A percentile compares a stretch with the other conserved stretches of the same genome.
phyloP scores from a whole-genome alignment of 2,113 vertebrate genomes.

The Galeopterus variegatus region DNA sequence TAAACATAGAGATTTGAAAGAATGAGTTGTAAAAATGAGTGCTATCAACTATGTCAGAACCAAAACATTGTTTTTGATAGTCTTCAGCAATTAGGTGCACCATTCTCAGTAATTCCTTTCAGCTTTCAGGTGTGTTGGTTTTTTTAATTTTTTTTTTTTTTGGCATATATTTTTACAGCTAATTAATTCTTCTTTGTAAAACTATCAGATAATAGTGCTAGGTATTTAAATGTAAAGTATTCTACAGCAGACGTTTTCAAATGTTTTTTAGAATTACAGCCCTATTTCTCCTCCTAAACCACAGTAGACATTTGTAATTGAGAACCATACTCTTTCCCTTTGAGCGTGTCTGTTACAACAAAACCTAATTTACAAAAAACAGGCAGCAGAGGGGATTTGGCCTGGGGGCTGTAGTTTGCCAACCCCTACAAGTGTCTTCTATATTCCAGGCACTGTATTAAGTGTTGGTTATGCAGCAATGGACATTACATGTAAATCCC shows the following conservation, averaged over 20 bases:
- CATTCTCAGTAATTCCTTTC: not conserved
- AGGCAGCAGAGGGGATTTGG: not conserved
- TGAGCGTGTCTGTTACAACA: not conserved
- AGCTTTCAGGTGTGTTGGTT: not conserved
- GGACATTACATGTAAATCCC: not conserved
- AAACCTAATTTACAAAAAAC: conserved; percentile 7
- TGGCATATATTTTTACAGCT: conserved; percentile 6
- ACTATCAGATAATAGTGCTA: not conserved
- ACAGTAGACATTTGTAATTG: not conserved
- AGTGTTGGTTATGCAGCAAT: not conserved
- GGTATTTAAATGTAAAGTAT: not conserved
- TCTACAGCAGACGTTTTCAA: not conserved
- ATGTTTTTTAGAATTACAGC: not conserved
- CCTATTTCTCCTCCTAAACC: conserved; percentile 8
- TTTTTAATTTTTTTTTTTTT: no score
- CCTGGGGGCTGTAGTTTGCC: conserved; percentile 6
- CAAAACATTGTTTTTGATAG: conserved; percentile 10
- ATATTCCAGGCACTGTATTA: not conserved
- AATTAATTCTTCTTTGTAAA: conserved; percentile 12
- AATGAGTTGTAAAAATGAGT: not conserved
- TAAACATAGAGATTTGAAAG: not conserved
- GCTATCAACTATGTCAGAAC: not conserved
- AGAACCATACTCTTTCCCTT: not conserved
- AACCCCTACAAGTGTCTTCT: not conserved
- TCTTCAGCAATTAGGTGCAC: not conserved